Evolutionary conservation across 1,140 invertebrate species (phyloP), one percentile per base, ranked within the genome.

Genomic region (Venturia canescens): DNA sequence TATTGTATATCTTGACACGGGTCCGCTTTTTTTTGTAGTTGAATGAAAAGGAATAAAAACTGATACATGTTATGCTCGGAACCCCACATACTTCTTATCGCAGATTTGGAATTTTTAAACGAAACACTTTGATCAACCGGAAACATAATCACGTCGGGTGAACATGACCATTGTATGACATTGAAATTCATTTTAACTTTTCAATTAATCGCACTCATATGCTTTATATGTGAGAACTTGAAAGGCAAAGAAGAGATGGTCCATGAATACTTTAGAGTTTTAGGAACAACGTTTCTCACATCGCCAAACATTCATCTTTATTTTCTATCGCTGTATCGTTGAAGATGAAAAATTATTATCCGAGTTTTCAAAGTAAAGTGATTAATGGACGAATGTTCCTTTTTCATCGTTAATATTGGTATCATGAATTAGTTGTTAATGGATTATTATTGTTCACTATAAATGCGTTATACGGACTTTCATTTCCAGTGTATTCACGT

Each of bases 1-100:
- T 57, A 82, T 84, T 82, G 83, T 84, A 21, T 57, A 21, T 57
- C 53, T 84, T 83, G 84, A 87, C 82, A 86, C 78, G 72, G 81
- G 79, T 84, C 75, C 81, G 21, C 27, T n/a, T 67, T 48, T n/a
- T 67, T 29, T 79, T 69, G 70, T n/a, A n/a, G n/a, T n/a, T n/a
- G 67, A 27, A 70, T 31, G 67, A 38, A n/a, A 70, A 27, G 7
- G 7, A 34, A 44, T 11, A 27, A 16, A 31, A 67, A 29, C 29
- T 57, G 53, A 67, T n/a, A 67, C 27, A 26, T 16, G 23, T 31
- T 26, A 67, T 57, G 21, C 0, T 57, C 21, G 21, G 21, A 57
- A 16, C 53, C 53, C 53, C 53, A 57, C 53, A 57, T 57, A 57
- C 53, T 57, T 57, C 21, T 53, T n/a, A 53, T 53, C n/a, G 50